A percentile compares a stretch with the other conserved stretches of the same genome.
Conservation (phyloP, 2,888 invertebrate species). For the Cephalotes varians region DNA sequence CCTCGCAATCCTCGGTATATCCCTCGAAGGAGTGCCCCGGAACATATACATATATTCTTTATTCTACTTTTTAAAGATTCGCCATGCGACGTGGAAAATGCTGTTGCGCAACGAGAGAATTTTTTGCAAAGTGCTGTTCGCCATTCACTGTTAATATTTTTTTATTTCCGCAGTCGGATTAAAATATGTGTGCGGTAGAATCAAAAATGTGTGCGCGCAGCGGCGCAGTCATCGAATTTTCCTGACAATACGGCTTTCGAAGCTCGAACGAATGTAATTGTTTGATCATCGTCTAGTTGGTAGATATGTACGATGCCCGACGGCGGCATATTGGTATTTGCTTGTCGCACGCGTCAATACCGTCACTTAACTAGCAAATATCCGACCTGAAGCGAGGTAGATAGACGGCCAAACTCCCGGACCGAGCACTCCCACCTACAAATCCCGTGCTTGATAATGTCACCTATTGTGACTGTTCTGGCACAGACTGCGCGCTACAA, state of each 20-base stretch:
- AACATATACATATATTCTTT: neutral
- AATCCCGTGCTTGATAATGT: constrained; percentile 57
- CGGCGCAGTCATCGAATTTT: constrained; percentile 30
- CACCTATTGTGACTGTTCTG: constrained; percentile 54
- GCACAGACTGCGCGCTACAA: constrained; percentile 42
- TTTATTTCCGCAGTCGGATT: neutral
- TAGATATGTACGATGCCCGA: constrained; percentile 60
- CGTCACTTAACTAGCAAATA: constrained; percentile 79
- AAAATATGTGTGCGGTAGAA: neutral
- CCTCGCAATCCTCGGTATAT: neutral
- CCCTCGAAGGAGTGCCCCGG: too few relatives aligned
- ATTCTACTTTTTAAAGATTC: constrained; percentile 2
- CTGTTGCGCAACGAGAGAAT: neutral
- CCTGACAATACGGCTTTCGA: constrained; percentile 39
- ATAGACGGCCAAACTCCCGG: constrained; percentile 61
- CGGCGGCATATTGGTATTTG: constrained; percentile 78
- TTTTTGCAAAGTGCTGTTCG: neutral
- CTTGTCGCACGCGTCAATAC: constrained; percentile 76
- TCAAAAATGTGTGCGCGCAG: constrained; percentile 22
- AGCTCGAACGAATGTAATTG: constrained; percentile 66
- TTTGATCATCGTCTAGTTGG: constrained; percentile 63
- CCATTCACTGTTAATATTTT: neutral
- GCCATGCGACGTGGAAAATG: constrained; percentile 9
- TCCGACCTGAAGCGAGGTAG: constrained; percentile 70
- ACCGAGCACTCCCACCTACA: constrained; percentile 55